Conservation (phyloP, 2,797 vertebrate species). For the Sparidentex hasta region DNA sequence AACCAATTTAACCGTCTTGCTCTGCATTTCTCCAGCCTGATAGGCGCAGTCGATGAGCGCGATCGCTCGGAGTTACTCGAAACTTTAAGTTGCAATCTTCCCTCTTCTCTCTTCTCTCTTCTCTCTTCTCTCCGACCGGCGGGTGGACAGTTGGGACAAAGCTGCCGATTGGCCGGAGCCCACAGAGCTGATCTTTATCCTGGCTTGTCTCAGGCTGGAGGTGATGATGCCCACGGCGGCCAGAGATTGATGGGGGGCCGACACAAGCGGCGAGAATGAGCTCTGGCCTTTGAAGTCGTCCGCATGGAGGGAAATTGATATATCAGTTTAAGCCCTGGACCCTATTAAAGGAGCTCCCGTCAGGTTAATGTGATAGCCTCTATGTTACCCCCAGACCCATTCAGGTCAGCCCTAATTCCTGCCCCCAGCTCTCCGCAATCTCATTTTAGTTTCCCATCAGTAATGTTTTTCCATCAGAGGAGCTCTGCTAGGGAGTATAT, state of each 20-base stretch:
- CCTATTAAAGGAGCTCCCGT: conserved; percentile 87
- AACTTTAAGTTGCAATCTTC: conserved; percentile 36
- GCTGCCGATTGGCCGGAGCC: conserved; percentile 67
- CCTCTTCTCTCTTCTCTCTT: conserved; percentile 17
- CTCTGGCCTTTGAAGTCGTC: conserved; percentile 94
- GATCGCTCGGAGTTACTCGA: neutral
- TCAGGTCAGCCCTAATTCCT: conserved; percentile 83
- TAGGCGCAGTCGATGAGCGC: neutral
- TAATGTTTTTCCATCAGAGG: conserved; percentile 81
- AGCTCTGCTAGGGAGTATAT: conserved; percentile 78
- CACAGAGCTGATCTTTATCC: conserved; percentile 71
- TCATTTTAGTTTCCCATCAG: conserved; percentile 86
- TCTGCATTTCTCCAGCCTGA: conserved; percentile 41
- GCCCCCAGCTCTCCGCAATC: conserved; percentile 76
- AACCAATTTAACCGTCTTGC: conserved; percentile 55
- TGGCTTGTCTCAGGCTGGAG: conserved; percentile 76
- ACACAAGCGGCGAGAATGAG: conserved; percentile 89
- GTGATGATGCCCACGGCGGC: conserved; percentile 86
- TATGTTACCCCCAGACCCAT: conserved; percentile 83
- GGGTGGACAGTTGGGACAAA: conserved; percentile 49
- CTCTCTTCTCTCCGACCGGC: conserved; percentile 27
- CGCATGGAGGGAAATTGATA: conserved; percentile 97
- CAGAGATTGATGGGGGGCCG: conserved; percentile 97
- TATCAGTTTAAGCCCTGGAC: conserved; percentile 92
- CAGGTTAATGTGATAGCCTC: conserved; percentile 90